Evolutionary conservation across 2,113 vertebrate genomes (phyloP).

Genomic region (Centropus bengalensis): DNA sequence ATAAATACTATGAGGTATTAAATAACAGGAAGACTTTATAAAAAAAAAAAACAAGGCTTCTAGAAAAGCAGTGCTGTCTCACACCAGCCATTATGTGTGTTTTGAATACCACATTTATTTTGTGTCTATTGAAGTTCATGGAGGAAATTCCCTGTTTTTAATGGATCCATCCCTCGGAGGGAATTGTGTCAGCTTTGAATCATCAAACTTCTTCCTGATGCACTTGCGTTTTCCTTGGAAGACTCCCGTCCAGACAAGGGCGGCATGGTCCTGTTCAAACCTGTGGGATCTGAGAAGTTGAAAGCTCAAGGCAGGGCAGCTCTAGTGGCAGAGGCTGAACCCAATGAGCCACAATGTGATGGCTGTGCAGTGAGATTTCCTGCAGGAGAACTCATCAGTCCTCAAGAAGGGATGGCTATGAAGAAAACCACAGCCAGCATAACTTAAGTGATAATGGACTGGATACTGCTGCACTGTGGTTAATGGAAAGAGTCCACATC

Average conservation of each 20-base stretch:
- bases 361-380: neutral
- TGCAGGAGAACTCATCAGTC: neutral
- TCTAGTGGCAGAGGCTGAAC: neutral
- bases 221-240: slow-evolving; percentile 54
- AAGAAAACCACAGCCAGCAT: neutral
- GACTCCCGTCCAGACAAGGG: neutral
- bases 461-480: neutral
- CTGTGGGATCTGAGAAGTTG: neutral
- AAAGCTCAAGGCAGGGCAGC: neutral
- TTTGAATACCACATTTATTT: neutral
- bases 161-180: neutral
- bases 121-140: neutral
- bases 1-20: neutral
- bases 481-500: neutral
- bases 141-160: neutral
- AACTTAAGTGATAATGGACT: neutral
- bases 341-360: neutral
- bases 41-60: neutral
- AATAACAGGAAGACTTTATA: neutral
- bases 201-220: neutral
- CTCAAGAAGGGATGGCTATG: neutral
- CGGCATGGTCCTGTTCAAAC: neutral
- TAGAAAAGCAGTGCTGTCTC: neutral
- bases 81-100: neutral
- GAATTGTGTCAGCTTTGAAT: neutral